phyloP scores from a whole-genome alignment of 1,140 invertebrate genomes.

The Bombus balteatus region DNA sequence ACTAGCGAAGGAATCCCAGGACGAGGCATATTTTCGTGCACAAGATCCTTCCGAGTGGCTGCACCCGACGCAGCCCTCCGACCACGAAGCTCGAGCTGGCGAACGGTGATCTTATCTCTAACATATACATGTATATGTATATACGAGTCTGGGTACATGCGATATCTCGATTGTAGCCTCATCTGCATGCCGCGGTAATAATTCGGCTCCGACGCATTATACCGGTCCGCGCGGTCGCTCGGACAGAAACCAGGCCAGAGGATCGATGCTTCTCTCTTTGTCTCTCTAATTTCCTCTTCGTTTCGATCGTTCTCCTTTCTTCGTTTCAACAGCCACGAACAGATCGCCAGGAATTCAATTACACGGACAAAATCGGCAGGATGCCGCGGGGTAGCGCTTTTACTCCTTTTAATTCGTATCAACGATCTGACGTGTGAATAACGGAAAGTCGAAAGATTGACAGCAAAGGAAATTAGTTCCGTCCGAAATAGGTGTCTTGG shows the following conservation, averaged over 20 bases:
- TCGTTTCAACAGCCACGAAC: constrained; percentile 3
- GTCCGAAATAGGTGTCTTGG: neutral
- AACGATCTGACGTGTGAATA: constrained; percentile 51
- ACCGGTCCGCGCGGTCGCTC: constrained; percentile 54
- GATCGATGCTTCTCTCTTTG: constrained; percentile 55
- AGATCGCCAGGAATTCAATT: constrained; percentile 61
- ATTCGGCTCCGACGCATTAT: constrained; percentile 65
- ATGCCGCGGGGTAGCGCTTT: constrained; percentile 18
- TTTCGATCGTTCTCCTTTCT: constrained; percentile 19
- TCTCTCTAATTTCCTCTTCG: constrained; percentile 22
- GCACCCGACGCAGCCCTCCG: neutral
- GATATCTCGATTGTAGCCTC: constrained; percentile 71
- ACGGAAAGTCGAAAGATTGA: neutral
- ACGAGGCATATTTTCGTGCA: neutral
- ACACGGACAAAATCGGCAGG: constrained; percentile 53
- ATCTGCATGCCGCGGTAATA: constrained; percentile 71
- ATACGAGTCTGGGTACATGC: constrained; percentile 61
- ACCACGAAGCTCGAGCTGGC: constrained; percentile 49
- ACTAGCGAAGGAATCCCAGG: neutral
- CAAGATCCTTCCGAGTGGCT: neutral
- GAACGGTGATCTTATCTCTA: constrained; percentile 63
- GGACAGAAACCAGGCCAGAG: constrained; percentile 66
- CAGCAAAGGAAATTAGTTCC: neutral
- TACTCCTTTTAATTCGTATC: constrained; percentile 57
- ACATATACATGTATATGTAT: constrained; percentile 39